Base-by-base conservation (phyloP, 37 sponge, comb jelly and placozoan species). In the Cliona cf. orientalis region DNA sequence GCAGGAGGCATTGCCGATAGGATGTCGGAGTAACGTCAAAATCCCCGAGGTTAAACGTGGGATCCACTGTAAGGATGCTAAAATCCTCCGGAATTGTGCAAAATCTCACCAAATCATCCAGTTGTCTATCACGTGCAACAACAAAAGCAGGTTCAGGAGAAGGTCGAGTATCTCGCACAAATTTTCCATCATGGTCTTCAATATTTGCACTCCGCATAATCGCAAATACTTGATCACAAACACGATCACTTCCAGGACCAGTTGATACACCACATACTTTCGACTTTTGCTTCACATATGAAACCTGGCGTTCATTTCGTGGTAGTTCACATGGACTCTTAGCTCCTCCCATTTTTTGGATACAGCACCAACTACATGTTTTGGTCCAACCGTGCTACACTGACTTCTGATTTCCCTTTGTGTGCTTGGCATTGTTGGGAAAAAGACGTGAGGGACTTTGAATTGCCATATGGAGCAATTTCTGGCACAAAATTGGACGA, bases 121-220 rank as follows among this genome's bases (percentile, higher is more conserved):
- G 21, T 65, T 88, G 82, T 32, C 35, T n/a, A 25, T 88, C 71
- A 17, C 46, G 35, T 3, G 88, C 82, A 57, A 88, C 9, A 1
- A 88, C 88, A 75, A 88, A 42, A 26, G 88, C 82, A 45, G 88
- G 88, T 26, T 75, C 79, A 34, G 79, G 86, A 46, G 78, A 46
- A 42, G 82, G 56, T 68, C 69, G 41, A 5, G 74, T 65, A 29
- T 44, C 76, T 36, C 76, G 76, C 40, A 75, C 76, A 58, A 75
- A 75, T 21, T 34, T 19, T 9, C 59, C 76, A 75, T 25, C n/a
- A 22, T 34, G 5, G 25, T 75, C 76, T 12, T 34, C 76, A 19
- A 38, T 21, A 39, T 75, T 75, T 17, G 76, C 61, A 56, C 61
- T 56, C 61, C 58, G 76, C 76, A 75, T 75, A 4, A 75, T 75